phyloP scores from a whole-genome alignment of 2,797 vertebrate genomes.

The Onychomys leucogaster region DNA sequence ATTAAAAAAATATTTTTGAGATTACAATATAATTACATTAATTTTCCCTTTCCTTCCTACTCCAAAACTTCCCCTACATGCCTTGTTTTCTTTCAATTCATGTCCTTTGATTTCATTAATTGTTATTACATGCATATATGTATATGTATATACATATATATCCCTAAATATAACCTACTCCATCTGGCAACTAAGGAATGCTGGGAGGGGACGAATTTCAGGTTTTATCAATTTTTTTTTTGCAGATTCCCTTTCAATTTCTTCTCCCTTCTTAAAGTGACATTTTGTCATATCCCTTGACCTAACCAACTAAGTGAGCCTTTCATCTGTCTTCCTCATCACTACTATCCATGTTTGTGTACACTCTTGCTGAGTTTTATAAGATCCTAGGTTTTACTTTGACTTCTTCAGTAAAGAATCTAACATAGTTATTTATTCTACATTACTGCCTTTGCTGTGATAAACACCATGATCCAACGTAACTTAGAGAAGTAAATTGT shows the following conservation, averaged over 20 bases:
- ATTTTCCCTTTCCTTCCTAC: background rate
- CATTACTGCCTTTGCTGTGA: background rate
- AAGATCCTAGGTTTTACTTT: no score
- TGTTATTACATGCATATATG: no score
- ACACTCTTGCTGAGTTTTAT: background rate
- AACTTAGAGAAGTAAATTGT: background rate
- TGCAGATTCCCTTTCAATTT: background rate
- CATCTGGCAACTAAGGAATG: no score
- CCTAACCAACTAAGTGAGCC: background rate
- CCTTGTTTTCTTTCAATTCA: background rate
- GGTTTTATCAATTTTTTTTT: no score
- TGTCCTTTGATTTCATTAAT: background rate
- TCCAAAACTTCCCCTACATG: no score
- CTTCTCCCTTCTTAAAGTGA: background rate
- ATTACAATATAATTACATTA: background rate
- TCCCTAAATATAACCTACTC: background rate
- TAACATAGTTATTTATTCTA: background rate
- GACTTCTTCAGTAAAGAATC: background rate
- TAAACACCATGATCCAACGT: background rate
- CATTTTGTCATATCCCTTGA: background rate
- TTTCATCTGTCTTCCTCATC: background rate
- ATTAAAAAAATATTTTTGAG: no score
- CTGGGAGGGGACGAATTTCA: background rate
- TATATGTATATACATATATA: background rate
- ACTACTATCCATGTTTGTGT: rapidly evolving